These are phyloP conservation scores for Myotis vivesi DNA, from an alignment of 2,797 vertebrate species.

Conservation along the genomic window DNA sequence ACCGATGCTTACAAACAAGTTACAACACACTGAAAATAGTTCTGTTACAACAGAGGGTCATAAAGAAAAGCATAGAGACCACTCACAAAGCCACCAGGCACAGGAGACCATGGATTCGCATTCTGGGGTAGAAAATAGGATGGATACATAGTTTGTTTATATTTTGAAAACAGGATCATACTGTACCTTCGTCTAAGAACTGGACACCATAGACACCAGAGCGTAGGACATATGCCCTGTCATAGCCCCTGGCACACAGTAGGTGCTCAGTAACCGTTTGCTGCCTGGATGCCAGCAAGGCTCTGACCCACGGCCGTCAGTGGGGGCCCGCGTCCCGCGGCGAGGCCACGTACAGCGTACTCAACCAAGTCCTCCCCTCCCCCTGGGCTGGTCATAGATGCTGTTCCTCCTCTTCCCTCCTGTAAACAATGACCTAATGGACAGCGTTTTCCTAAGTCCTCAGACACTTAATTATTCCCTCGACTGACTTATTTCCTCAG, in stretches of 20 bases:
- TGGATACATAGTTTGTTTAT: neutral
- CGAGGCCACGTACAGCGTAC: accelerated
- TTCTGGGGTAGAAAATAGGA: neutral
- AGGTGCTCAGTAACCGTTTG: neutral
- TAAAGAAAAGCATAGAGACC: neutral
- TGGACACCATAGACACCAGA: neutral
- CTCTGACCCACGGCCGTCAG: accelerated
- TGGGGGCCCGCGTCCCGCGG: accelerated
- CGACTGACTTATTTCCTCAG: neutral
- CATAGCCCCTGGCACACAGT: accelerated
- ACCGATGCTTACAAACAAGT: neutral
- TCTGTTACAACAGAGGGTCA: neutral
- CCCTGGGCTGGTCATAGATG: neutral
- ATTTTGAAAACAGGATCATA: neutral
- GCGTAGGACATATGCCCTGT: neutral
- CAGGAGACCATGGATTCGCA: neutral
- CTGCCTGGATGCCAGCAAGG: neutral
- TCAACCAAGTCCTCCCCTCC: neutral
- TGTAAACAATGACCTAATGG: neutral
- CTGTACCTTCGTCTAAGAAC: neutral
- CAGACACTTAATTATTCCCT: constrained; percentile 18
- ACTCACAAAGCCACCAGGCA: neutral
- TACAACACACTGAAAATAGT: neutral
- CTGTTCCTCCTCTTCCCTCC: neutral
- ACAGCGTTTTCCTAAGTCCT: neutral